Evolutionary conservation across 2,797 vertebrate species (phyloP).

Genomic region (Petrocephalus schoutedeni): DNA sequence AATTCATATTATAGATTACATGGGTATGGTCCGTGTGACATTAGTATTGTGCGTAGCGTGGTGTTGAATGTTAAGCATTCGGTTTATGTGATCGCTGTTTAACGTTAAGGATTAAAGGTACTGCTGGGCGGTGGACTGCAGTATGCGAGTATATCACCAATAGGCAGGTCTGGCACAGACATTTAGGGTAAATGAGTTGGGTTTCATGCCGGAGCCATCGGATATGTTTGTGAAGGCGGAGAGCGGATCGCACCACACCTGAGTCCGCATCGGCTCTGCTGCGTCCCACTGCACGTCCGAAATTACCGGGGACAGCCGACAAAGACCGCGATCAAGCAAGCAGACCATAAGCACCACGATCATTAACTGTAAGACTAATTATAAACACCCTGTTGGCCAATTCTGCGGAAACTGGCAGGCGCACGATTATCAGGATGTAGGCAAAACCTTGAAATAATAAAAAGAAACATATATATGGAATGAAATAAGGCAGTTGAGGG

Average conservation of each 20-base stretch:
- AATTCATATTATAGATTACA: background rate
- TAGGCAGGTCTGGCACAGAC: background rate
- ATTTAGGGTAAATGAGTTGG: background rate
- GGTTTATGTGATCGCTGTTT: background rate
- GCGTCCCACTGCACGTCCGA: background rate
- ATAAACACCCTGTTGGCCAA: background rate
- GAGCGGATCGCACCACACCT: background rate
- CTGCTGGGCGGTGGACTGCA: background rate
- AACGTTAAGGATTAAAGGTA: background rate
- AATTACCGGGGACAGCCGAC: background rate
- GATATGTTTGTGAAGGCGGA: background rate
- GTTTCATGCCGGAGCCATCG: background rate
- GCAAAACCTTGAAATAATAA: too few species aligned
- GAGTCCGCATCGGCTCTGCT: background rate
- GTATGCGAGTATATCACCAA: background rate
- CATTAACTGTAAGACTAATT: background rate
- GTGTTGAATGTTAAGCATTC: background rate
- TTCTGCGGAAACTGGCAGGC: background rate
- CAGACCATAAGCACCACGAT: background rate
- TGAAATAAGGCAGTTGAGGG: background rate
- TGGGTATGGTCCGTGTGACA: background rate
- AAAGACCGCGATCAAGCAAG: background rate
- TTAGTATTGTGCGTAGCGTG: background rate
- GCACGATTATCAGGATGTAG: background rate
- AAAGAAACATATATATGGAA: background rate